Conservation (phyloP, 2,888 invertebrate species). For the Cecidostiba fungosa region DNA sequence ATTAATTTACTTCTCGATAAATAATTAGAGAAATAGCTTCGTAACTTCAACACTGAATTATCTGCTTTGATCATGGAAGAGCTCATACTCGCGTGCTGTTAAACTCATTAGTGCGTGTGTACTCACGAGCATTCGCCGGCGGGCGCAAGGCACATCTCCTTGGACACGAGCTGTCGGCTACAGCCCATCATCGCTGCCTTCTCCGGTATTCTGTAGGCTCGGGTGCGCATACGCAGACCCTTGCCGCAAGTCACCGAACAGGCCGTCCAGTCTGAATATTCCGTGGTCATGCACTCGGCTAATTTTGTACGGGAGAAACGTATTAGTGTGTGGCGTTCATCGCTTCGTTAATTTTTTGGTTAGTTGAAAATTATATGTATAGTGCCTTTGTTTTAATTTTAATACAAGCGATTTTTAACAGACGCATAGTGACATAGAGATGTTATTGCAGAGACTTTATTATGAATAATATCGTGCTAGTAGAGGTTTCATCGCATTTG, state of each 20-base stretch:
- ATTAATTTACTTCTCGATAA: no score
- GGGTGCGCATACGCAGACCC: slow-evolving; percentile 83
- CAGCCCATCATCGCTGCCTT: slow-evolving; percentile 88
- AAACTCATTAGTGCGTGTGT: not conserved
- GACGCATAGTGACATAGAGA: no score
- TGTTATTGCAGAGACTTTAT: no score
- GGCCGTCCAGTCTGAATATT: slow-evolving; percentile 83
- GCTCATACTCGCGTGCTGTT: not conserved
- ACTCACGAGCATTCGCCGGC: slow-evolving; percentile 89
- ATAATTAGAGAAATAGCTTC: no score
- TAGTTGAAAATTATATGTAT: no score
- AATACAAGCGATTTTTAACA: no score
- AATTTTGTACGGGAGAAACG: not conserved
- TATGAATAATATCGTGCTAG: no score
- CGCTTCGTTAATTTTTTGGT: not conserved
- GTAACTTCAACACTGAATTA: no score
- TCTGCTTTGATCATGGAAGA: no score
- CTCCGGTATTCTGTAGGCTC: slow-evolving; percentile 84
- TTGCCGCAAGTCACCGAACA: slow-evolving; percentile 86
- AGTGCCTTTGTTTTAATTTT: no score
- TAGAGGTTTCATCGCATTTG: not conserved
- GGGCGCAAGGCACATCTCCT: slow-evolving; percentile 94
- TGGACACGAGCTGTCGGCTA: slow-evolving; percentile 85
- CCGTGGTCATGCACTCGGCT: slow-evolving; percentile 82
- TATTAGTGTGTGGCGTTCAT: not conserved